phyloP scores from a whole-genome alignment of 2,113 vertebrate species.

The Casuarius casuarius region DNA sequence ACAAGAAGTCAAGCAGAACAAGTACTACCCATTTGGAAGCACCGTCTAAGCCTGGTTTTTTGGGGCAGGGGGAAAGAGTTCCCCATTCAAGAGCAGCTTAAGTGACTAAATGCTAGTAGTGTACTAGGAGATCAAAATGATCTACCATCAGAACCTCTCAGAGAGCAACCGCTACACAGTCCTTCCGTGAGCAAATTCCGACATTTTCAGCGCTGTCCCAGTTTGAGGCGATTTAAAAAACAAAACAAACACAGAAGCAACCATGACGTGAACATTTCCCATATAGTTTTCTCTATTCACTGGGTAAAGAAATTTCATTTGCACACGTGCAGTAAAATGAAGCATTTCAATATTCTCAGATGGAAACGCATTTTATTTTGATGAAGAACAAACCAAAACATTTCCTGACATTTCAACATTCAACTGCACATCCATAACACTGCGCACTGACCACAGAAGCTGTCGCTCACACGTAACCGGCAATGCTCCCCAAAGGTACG shows the following conservation, averaged over 20 bases:
- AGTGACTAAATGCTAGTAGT: background rate
- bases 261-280: accelerated
- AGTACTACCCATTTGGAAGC: background rate
- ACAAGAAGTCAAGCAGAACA: background rate
- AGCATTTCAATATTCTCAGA: background rate
- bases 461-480: background rate
- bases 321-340: background rate
- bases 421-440: background rate
- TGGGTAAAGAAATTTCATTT: background rate
- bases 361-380: background rate
- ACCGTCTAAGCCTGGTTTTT: background rate
- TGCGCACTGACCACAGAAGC: background rate
- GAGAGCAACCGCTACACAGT: background rate
- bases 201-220: background rate
- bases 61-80: background rate
- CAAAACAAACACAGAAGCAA: background rate
- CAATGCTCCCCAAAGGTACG: background rate
- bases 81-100: background rate
- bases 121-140: background rate
- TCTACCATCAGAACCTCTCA: background rate
- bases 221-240: background rate
- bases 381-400: background rate
- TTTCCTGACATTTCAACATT: background rate
- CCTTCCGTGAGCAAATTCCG: background rate
- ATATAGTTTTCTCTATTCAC: background rate